These are phyloP conservation scores for Molanna angustata DNA, from an alignment of 2,888 invertebrate genomes.

Conservation along the genomic window DNA sequence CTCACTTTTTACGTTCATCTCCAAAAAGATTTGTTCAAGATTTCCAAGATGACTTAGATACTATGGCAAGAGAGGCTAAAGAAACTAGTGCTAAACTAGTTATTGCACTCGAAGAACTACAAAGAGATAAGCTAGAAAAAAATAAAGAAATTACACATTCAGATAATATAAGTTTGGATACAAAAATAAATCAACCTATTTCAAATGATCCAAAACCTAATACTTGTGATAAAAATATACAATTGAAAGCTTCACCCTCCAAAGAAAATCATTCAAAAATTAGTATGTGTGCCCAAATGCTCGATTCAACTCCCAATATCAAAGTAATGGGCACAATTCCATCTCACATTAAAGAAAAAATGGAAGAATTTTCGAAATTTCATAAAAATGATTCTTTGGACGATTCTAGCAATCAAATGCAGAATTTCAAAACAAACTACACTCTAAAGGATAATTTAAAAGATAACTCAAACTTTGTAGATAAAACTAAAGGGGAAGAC, in stretches of 20 bases:
- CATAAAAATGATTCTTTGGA: slow-evolving; percentile 8
- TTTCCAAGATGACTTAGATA: slow-evolving; percentile 68
- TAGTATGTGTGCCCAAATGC: slow-evolving; percentile 5
- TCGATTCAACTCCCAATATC: slow-evolving; percentile 7
- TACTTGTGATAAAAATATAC: not conserved
- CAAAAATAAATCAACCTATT: not conserved
- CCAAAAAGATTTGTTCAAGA: slow-evolving; percentile 39
- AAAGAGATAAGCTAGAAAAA: slow-evolving; percentile 37
- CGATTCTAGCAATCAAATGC: not conserved
- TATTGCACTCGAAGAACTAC: slow-evolving; percentile 61
- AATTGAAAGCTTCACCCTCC: slow-evolving; percentile 3
- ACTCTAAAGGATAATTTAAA: slow-evolving; percentile 1
- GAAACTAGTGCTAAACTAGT: slow-evolving; percentile 69
- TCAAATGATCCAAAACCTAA: not conserved
- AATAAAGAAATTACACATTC: slow-evolving; percentile 38
- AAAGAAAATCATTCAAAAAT: slow-evolving; percentile 8
- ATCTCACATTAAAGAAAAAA: slow-evolving; percentile 20
- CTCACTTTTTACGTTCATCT: too few species aligned
- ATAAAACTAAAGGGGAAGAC: slow-evolving; percentile 10
- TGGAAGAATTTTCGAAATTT: slow-evolving; percentile 19
- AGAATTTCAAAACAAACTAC: slow-evolving; percentile 1
- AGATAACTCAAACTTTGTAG: slow-evolving; percentile 1
- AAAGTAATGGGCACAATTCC: slow-evolving; percentile 19
- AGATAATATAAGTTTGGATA: slow-evolving; percentile 31
- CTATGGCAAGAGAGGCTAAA: slow-evolving; percentile 72